Evolutionary conservation across 2,888 invertebrate genomes (phyloP).

Genomic region (Morpho helenor): DNA sequence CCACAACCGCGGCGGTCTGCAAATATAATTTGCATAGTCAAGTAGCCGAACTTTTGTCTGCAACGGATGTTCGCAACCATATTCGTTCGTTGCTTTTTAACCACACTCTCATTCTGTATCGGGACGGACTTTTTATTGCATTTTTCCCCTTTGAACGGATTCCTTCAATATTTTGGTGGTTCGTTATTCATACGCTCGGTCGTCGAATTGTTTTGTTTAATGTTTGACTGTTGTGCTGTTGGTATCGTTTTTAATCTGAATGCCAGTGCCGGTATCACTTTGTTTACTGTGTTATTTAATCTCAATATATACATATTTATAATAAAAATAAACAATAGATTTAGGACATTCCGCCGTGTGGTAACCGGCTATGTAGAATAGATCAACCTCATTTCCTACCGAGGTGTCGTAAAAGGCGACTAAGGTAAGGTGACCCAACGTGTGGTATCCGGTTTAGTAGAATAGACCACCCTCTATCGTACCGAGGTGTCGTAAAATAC

Average conservation of each 20-base stretch:
- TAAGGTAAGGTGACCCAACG: too few species aligned
- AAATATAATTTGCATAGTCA: slow-evolving; percentile 81
- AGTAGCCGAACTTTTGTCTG: slow-evolving; percentile 78
- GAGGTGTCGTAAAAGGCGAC: too few species aligned
- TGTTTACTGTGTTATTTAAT: background rate
- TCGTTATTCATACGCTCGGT: slow-evolving; percentile 73
- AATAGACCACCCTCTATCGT: too few species aligned
- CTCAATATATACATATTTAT: too few species aligned
- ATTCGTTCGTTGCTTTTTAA: slow-evolving; percentile 77
- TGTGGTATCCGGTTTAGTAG: too few species aligned
- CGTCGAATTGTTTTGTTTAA: slow-evolving; percentile 74
- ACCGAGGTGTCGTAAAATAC: too few species aligned
- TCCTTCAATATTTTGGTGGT: slow-evolving; percentile 77
- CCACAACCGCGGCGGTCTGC: slow-evolving; percentile 73
- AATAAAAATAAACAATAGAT: too few species aligned
- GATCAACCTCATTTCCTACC: too few species aligned
- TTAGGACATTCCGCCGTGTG: too few species aligned
- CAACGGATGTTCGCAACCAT: slow-evolving; percentile 75
- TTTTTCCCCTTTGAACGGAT: slow-evolving; percentile 77
- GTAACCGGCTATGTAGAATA: too few species aligned
- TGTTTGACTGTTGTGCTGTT: slow-evolving; percentile 31
- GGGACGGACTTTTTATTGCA: slow-evolving; percentile 72
- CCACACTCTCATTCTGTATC: slow-evolving; percentile 73
- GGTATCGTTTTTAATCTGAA: slow-evolving; percentile 7
- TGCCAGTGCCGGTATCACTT: background rate